These are phyloP conservation scores for Laothoe populi DNA, from an alignment of 2,888 invertebrate genomes.

Conservation along the genomic window DNA sequence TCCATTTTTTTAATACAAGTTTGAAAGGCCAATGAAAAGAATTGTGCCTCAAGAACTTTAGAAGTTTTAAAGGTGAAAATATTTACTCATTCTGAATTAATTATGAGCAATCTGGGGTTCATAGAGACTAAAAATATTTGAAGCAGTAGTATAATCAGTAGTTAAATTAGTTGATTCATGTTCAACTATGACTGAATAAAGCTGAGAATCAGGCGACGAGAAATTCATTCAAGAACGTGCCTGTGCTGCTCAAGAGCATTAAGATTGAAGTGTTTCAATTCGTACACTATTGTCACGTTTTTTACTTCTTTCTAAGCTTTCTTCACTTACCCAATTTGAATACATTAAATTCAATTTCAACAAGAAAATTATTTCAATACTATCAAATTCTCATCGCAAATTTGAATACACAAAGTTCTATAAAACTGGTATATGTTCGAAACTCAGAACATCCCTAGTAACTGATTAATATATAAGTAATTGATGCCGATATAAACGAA, in stretches of 20 bases:
- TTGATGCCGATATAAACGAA: constrained; percentile 24
- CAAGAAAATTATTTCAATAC: background rate
- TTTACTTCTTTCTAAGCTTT: too few relatives aligned
- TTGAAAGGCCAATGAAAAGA: background rate
- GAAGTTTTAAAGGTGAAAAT: background rate
- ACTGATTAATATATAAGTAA: constrained; percentile 19
- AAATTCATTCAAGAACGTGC: too few relatives aligned
- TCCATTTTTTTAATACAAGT: constrained; percentile 12
- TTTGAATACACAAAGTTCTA: background rate
- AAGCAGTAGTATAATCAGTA: background rate
- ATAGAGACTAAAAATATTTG: background rate
- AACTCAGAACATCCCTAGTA: background rate
- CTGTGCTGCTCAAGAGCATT: too few relatives aligned
- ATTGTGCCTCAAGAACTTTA: background rate
- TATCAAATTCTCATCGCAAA: constrained; percentile 9
- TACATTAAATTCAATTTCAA: background rate
- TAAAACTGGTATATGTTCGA: constrained; percentile 10
- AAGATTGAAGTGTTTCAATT: too few relatives aligned
- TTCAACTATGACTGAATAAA: too few relatives aligned
- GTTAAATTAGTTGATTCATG: too few relatives aligned
- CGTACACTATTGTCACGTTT: too few relatives aligned
- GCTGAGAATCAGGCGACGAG: too few relatives aligned
- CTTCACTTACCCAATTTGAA: background rate
- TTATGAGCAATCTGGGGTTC: background rate
- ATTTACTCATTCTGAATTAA: background rate